phyloP scores from a whole-genome alignment of 2,888 invertebrate species.

The Podabrus alpinus region DNA sequence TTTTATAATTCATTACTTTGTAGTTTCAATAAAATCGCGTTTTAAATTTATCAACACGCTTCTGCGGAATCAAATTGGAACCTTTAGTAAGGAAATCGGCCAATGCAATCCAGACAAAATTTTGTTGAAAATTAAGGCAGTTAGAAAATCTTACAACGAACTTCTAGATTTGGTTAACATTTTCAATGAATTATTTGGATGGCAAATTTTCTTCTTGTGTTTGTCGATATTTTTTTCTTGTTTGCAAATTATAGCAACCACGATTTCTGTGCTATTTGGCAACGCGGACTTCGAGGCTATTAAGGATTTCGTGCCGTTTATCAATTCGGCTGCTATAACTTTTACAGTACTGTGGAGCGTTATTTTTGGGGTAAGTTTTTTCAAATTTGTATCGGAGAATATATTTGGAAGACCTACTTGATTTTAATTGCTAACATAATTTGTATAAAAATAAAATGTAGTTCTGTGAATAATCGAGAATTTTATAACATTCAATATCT shows the following conservation, averaged over 20 bases:
- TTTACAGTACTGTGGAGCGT: not conserved
- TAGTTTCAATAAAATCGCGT: not conserved
- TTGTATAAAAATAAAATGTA: too few relatives aligned
- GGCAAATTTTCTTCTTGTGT: not conserved
- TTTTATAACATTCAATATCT: too few relatives aligned
- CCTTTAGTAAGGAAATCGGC: not conserved
- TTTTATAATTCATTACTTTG: not conserved
- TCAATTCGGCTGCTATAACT: too few relatives aligned
- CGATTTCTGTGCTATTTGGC: not conserved
- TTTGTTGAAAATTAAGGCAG: not conserved
- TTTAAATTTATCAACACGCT: not conserved
- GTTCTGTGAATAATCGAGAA: too few relatives aligned
- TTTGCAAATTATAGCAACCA: not conserved
- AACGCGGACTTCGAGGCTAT: not conserved
- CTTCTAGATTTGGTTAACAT: not conserved
- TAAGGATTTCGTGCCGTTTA: not conserved
- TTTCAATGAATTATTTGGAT: not conserved
- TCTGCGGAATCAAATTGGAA: not conserved
- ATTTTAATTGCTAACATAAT: too few relatives aligned
- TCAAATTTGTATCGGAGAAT: too few relatives aligned
- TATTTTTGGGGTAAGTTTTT: not conserved
- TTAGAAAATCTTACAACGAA: not conserved
- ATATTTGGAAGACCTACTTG: too few relatives aligned
- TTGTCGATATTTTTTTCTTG: not conserved
- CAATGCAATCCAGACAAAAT: not conserved